Evolutionary conservation across 2,113 vertebrate species (phyloP), one percentile per base, ranked within the genome.

Genomic region (Furnarius figulus): DNA sequence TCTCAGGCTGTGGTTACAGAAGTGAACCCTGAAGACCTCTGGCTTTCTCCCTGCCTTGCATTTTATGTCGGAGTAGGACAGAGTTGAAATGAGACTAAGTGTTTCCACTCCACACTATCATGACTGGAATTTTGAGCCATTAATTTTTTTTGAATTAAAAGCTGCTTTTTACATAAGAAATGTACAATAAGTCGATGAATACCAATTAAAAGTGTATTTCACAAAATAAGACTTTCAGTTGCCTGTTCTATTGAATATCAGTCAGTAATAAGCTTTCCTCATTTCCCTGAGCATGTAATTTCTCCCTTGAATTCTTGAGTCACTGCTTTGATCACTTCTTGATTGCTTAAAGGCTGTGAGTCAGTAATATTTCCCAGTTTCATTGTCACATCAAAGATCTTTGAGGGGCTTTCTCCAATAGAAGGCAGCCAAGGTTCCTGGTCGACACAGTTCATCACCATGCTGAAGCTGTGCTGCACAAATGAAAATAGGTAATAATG

Each of bases 291-390:
- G 95, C 70, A 94, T 95, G 58, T 94, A 96, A 94, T 91, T 95
- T 93, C 93, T 28, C 78, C 90, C 93, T 74, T 87, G 72, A 95
- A 89, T 92, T 97, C 92, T 92, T 82, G 82, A 95, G 87, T 78
- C 73, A 95, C 83, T 85, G 89, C 96, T 71, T 87, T 95, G 95
- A 97, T 91, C 74, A 95, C 86, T 95, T 94, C 87, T 84, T 93
- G 91, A 96, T 97, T 89, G 97, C 93, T 97, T 97, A 97, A 97
- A 98, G 93, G 77, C 79, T 94, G 79, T 93, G 95, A 95, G 94
- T 97, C 95, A 96, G 75, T 84, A 93, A 89, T 97, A 96, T 90
- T 97, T 87, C 80, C 95, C 95, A 96, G 81, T 91, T 85, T 93
- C 1, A 4, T 78, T 96, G 79, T 92, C 81, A 70, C 83, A 76